phyloP scores from a whole-genome alignment of 2,888 invertebrate species.

The Drosophila infuscata region DNA sequence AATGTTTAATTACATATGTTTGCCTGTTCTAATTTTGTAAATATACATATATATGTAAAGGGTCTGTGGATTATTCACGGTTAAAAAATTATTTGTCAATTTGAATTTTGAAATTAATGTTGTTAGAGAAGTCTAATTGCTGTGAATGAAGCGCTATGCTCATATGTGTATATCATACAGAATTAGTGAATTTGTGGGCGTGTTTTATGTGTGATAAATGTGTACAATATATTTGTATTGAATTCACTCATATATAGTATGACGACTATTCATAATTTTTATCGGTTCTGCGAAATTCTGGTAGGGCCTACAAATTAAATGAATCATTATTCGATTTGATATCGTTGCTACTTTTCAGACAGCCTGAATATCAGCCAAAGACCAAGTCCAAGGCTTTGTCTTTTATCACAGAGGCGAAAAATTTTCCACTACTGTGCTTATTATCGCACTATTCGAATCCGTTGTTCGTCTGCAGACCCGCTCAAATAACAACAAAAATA shows the following conservation, averaged over 20 bases:
- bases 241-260: slow-evolving; percentile 10
- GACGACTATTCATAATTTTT: slow-evolving; percentile 24
- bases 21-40: not conserved
- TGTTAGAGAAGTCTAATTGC: not conserved
- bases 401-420: slow-evolving; percentile 47
- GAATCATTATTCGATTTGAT: slow-evolving; percentile 55
- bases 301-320: slow-evolving; percentile 35
- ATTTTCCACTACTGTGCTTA: slow-evolving; percentile 44
- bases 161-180: not conserved
- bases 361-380: slow-evolving; percentile 3
- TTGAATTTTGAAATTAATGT: not conserved
- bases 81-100: not conserved
- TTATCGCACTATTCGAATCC: slow-evolving; percentile 56
- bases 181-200: slow-evolving; percentile 34
- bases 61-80: not conserved
- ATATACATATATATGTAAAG: not conserved
- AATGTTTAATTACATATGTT: not conserved
- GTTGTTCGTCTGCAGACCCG: slow-evolving; percentile 27
- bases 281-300: slow-evolving; percentile 45
- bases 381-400: slow-evolving; percentile 49
- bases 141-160: not conserved
- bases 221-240: not conserved
- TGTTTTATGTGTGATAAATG: slow-evolving; percentile 3
- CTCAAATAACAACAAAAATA: not conserved
- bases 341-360: slow-evolving; percentile 35